These are phyloP conservation scores for Pantherophis vulpinus DNA, from an alignment of 2,797 vertebrate species.

Conservation along the genomic window DNA sequence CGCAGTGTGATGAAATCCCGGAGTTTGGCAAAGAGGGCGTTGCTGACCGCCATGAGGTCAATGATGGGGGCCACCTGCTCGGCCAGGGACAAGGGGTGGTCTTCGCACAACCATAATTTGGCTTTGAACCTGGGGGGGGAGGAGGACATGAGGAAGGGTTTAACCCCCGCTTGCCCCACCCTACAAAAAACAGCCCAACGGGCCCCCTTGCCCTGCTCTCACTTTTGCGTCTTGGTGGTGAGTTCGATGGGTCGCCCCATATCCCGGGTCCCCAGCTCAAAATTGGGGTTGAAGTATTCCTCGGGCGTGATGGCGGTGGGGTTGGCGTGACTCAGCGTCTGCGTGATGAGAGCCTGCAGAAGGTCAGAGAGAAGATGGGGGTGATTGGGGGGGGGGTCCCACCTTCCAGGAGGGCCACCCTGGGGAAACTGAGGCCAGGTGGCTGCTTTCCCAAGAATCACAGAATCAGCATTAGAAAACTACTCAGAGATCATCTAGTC, in stretches of 20 bases:
- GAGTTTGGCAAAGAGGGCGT: slow-evolving; percentile 92
- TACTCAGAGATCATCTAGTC: neutral
- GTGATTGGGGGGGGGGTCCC: too few species aligned
- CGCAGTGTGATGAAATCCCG: slow-evolving; percentile 94
- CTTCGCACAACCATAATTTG: slow-evolving; percentile 95
- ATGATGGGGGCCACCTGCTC: slow-evolving; percentile 97
- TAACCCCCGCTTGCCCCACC: neutral
- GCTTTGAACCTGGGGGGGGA: slow-evolving; percentile 86
- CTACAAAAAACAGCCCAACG: neutral
- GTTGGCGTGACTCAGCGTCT: slow-evolving; percentile 89
- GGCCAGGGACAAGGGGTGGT: slow-evolving; percentile 90
- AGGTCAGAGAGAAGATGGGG: accelerated
- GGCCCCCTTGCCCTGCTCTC: slow-evolving; percentile 45
- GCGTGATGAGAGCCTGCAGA: slow-evolving; percentile 87
- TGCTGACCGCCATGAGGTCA: slow-evolving; percentile 97
- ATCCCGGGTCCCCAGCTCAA: slow-evolving; percentile 83
- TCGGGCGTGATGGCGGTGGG: slow-evolving; percentile 89
- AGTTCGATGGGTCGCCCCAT: slow-evolving; percentile 93
- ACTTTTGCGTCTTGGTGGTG: slow-evolving; percentile 99
- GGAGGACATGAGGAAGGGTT: accelerated
- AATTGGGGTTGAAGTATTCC: slow-evolving; percentile 93
- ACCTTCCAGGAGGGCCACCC: neutral
- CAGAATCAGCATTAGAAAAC: neutral
- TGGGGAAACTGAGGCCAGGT: neutral
- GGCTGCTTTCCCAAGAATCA: neutral